A percentile compares a stretch with the other conserved stretches of the same genome.
These are phyloP conservation scores for Ataeniobius toweri DNA, from an alignment of 2,797 vertebrate species.

Conservation along the genomic window DNA sequence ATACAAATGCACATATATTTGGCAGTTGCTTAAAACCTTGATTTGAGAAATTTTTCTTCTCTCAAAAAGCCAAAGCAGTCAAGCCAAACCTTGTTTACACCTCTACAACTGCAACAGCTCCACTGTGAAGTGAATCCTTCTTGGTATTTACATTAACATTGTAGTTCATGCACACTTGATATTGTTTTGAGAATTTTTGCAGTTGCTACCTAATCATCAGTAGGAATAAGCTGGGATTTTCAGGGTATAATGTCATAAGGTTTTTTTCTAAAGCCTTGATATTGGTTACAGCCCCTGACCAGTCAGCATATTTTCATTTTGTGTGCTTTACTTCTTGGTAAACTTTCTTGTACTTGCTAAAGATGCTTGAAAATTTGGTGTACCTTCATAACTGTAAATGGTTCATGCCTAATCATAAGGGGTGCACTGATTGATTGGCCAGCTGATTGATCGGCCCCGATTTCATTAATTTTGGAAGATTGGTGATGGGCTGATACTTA, in stretches of 20 bases:
- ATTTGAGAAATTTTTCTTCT: neutral
- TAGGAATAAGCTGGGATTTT: neutral
- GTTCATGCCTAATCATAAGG: neutral
- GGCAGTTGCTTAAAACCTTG: neutral
- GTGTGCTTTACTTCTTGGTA: neutral
- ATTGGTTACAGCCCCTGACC: neutral
- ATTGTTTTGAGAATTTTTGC: neutral
- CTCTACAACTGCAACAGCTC: neutral
- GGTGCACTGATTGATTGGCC: no score
- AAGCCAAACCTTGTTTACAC: neutral
- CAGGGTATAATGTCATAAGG: neutral
- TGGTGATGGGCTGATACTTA: no score
- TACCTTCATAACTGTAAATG: neutral
- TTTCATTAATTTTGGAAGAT: no score
- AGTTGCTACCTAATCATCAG: neutral
- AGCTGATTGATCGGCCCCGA: no score
- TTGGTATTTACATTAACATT: neutral
- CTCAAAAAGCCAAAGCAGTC: neutral
- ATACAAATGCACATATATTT: conserved; percentile 16
- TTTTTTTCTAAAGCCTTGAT: neutral
- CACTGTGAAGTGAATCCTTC: neutral
- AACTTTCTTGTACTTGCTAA: neutral
- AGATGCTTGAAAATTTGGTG: neutral
- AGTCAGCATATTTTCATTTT: neutral
- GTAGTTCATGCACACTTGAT: no score